Percentiles rank a stretch among this genome's conserved stretches.
These are phyloP conservation scores for Neomonachus schauinslandi DNA, from an alignment of 2,113 vertebrate genomes.

Conservation along the genomic window DNA sequence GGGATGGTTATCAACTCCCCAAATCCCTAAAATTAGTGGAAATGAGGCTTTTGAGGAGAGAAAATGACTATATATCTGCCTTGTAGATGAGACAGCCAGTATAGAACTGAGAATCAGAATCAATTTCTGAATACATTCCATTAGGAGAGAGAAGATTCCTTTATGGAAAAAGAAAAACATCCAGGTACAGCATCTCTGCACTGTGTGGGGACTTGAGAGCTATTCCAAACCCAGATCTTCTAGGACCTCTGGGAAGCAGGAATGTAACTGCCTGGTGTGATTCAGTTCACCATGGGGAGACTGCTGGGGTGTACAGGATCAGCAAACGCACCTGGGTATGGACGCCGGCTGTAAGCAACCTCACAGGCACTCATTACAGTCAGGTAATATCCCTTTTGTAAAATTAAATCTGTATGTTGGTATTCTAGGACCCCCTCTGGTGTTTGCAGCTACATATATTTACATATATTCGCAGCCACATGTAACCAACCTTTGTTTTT, in stretches of 20 bases:
- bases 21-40: background rate
- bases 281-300: slow-evolving; percentile 50
- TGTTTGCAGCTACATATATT: background rate
- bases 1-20: background rate
- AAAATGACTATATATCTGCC: background rate
- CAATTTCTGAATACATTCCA: slow-evolving; percentile 78
- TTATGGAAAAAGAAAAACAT: slow-evolving; percentile 49
- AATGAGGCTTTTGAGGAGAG: background rate
- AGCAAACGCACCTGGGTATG: background rate
- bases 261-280: slow-evolving; percentile 12
- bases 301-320: background rate
- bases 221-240: slow-evolving; percentile 35
- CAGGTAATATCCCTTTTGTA: background rate
- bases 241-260: slow-evolving; percentile 32
- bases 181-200: slow-evolving; percentile 46
- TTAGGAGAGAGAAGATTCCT: background rate
- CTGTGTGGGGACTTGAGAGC: slow-evolving; percentile 1
- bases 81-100: background rate
- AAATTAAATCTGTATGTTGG: background rate
- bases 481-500: background rate
- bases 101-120: background rate
- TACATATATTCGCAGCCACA: background rate
- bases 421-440: background rate
- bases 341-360: background rate
- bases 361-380: background rate